Percentiles rank a stretch among this genome's conserved stretches.
phyloP scores from a whole-genome alignment of 37 sponge, comb jelly and placozoan genomes.

The Axinella damicornis region DNA sequence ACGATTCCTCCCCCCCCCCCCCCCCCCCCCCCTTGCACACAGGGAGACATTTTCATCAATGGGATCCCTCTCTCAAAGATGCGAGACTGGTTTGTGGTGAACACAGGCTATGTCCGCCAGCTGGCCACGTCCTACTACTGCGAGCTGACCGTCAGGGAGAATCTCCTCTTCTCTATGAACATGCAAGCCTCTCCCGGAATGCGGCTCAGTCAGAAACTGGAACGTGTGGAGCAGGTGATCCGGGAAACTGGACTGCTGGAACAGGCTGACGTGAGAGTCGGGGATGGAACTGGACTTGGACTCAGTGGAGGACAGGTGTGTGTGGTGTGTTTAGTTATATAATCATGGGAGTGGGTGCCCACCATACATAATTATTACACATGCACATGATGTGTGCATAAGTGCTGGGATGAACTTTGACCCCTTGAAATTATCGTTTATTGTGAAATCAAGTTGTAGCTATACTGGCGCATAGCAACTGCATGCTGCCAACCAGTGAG shows the following conservation, averaged over 20 bases:
- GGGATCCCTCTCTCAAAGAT: constrained; percentile 57
- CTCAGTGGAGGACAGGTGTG: constrained; percentile 96
- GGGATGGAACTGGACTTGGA: constrained; percentile 75
- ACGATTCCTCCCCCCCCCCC: too few relatives aligned
- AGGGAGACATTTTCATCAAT: constrained; percentile 78
- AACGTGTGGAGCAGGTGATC: constrained; percentile 85
- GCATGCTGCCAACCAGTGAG: too few relatives aligned
- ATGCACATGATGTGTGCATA: too few relatives aligned
- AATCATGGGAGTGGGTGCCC: too few relatives aligned
- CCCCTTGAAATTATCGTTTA: too few relatives aligned
- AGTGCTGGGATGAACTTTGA: too few relatives aligned
- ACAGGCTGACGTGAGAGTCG: constrained; percentile 81
- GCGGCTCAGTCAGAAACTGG: constrained; percentile 60
- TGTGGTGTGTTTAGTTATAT: neutral
- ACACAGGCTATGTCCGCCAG: constrained; percentile 84
- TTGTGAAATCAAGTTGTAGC: too few relatives aligned
- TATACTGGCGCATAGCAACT: too few relatives aligned
- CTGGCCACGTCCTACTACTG: constrained; percentile 77
- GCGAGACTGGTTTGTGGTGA: constrained; percentile 75
- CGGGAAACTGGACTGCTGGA: constrained; percentile 78
- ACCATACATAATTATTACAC: too few relatives aligned
- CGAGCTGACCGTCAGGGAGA: constrained; percentile 85
- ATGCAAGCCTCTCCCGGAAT: constrained; percentile 70
- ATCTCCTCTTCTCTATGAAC: constrained; percentile 78
- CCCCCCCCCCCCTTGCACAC: too few relatives aligned